Evolutionary conservation across 2,113 vertebrate genomes (phyloP).

Genomic region (Stictonetta naevosa): DNA sequence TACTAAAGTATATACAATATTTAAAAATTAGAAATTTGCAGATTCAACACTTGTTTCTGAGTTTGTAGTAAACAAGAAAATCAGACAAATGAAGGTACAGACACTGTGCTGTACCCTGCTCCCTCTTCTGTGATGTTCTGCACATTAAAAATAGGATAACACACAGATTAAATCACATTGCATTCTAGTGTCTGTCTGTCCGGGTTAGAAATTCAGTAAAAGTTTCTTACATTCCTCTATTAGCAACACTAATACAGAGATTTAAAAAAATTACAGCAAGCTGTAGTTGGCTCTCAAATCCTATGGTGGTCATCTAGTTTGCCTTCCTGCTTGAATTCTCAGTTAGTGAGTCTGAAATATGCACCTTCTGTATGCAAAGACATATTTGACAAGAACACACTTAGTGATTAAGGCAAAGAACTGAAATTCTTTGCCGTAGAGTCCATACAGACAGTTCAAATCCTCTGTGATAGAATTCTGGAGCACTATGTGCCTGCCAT

Average conservation of each 20-base stretch:
- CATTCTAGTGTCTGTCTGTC: background rate
- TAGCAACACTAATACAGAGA: background rate
- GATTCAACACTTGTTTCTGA: background rate
- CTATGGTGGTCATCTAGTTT: background rate
- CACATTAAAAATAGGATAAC: background rate
- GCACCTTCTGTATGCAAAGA: background rate
- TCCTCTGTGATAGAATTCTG: background rate
- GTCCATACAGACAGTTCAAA: background rate
- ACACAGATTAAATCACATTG: background rate
- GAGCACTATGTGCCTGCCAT: background rate
- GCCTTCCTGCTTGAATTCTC: background rate
- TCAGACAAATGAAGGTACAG: background rate
- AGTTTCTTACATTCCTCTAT: background rate
- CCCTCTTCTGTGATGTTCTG: background rate
- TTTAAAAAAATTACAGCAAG: background rate
- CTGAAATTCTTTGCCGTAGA: background rate
- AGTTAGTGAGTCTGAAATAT: background rate
- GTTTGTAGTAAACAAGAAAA: background rate
- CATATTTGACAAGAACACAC: background rate
- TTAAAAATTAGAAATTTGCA: background rate
- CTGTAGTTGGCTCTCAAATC: background rate
- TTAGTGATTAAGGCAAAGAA: background rate
- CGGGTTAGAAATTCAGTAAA: background rate
- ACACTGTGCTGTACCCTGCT: background rate
- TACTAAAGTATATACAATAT: background rate